phyloP scores from a whole-genome alignment of 2,888 invertebrate species.

The Thymelicus sylvestris region DNA sequence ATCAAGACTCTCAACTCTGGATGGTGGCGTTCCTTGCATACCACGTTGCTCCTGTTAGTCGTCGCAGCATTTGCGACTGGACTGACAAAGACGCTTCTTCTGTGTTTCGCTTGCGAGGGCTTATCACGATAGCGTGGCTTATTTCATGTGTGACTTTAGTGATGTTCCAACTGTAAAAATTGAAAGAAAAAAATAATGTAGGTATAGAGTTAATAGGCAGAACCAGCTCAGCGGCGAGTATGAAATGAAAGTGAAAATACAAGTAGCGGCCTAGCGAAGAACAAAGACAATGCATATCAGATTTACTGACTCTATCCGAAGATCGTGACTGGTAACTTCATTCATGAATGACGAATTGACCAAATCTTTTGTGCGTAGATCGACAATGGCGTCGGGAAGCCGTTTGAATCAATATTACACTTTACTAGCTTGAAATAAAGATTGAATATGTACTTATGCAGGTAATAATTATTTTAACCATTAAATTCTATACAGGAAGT shows the following conservation, averaged over 20 bases:
- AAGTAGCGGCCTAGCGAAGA: slow-evolving; percentile 34
- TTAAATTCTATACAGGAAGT: slow-evolving; percentile 18
- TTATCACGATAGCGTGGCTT: no score
- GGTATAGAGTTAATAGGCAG: not conserved
- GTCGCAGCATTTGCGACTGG: no score
- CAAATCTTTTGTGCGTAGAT: slow-evolving; percentile 22
- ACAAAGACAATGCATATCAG: slow-evolving; percentile 37
- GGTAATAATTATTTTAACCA: slow-evolving; percentile 9
- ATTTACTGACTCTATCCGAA: slow-evolving; percentile 11
- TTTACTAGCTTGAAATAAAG: slow-evolving; percentile 23
- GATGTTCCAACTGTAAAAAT: not conserved
- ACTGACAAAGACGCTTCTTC: no score
- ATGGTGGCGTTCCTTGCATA: no score
- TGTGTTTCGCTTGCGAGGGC: no score
- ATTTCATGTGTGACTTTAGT: no score
- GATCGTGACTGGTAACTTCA: slow-evolving; percentile 33
- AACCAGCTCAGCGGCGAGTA: not conserved
- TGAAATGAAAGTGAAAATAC: slow-evolving; percentile 61
- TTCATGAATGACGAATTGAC: slow-evolving; percentile 37
- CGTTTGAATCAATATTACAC: slow-evolving; percentile 21
- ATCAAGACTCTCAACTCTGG: no score
- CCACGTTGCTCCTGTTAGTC: no score
- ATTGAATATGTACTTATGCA: not conserved
- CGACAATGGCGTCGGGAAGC: slow-evolving; percentile 2
- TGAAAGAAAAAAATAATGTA: not conserved